These are phyloP conservation scores for Drosophila birchii DNA, from an alignment of 2,888 invertebrate species.

Conservation along the genomic window DNA sequence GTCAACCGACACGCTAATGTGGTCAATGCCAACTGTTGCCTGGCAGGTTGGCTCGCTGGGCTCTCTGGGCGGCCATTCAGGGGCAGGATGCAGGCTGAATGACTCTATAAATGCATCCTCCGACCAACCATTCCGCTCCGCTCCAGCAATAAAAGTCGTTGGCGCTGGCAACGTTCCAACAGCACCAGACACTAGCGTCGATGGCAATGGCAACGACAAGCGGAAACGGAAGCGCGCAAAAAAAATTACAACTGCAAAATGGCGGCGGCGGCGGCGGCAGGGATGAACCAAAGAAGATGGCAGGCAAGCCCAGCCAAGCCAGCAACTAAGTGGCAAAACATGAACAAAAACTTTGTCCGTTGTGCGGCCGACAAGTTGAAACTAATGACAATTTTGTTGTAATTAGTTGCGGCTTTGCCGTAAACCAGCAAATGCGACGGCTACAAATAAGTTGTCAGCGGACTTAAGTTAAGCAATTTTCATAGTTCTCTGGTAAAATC, in stretches of 20 bases:
- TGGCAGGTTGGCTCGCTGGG: conserved; percentile 10
- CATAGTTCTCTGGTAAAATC: conserved; percentile 72
- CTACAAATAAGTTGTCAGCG: conserved; percentile 75
- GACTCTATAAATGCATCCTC: conserved; percentile 73
- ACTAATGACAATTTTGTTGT: conserved; percentile 81
- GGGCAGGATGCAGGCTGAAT: conserved; percentile 73
- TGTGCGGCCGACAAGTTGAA: conserved; percentile 77
- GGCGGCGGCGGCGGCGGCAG: conserved; percentile 27
- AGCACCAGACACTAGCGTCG: conserved; percentile 41
- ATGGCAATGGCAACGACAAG: conserved; percentile 34
- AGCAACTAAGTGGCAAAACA: conserved; percentile 74
- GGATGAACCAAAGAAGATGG: not conserved
- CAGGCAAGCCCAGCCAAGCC: conserved; percentile 9
- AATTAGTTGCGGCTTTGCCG: conserved; percentile 76
- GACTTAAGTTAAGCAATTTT: conserved; percentile 76
- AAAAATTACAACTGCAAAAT: conserved; percentile 62
- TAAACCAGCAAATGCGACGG: conserved; percentile 51
- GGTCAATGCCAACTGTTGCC: conserved; percentile 80
- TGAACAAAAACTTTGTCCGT: conserved; percentile 77
- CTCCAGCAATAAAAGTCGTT: conserved; percentile 60
- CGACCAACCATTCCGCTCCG: conserved; percentile 15
- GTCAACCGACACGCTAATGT: conserved; percentile 72
- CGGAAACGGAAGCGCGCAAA: conserved; percentile 72
- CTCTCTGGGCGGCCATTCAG: conserved; percentile 34
- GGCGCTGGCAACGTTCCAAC: conserved; percentile 70